Evolutionary conservation across 2,113 vertebrate species (phyloP).

Genomic region (Argyrosomus japonicus): DNA sequence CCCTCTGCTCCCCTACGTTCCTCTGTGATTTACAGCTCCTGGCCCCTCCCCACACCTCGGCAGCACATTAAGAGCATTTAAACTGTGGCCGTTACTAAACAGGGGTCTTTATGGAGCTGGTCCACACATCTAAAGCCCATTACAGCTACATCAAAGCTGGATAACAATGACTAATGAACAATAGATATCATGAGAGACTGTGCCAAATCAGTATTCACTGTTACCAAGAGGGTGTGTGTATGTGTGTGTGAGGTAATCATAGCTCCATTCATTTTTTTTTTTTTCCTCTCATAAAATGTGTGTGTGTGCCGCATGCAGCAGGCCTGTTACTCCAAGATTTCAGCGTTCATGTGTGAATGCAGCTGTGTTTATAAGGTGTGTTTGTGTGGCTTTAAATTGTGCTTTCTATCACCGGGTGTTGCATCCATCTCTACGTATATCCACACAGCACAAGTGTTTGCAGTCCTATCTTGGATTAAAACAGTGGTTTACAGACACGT

Average conservation of each 20-base stretch:
- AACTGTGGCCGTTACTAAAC: conserved; percentile 81
- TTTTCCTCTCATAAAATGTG: conserved; percentile 1
- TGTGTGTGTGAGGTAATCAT: conserved; percentile 44
- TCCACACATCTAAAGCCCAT: conserved; percentile 78
- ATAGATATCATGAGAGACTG: conserved; percentile 78
- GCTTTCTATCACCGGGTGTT: neutral
- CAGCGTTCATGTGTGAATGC: neutral
- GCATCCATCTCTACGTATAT: neutral
- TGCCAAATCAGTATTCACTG: conserved; percentile 75
- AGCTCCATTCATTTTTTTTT: conserved; percentile 55
- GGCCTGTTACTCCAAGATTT: neutral
- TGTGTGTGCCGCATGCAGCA: conserved; percentile 2
- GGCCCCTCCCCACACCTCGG: conserved; percentile 72
- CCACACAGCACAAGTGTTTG: neutral
- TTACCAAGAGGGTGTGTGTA: conserved; percentile 31
- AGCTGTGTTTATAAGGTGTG: neutral
- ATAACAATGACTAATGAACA: conserved; percentile 83
- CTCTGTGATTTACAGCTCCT: conserved; percentile 75
- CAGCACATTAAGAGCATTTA: conserved; percentile 82
- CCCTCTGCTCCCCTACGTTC: neutral
- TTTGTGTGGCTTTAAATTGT: neutral
- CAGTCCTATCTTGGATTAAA: conserved; percentile 35
- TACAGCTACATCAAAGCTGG: conserved; percentile 79
- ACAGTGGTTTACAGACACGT: conserved; percentile 22
- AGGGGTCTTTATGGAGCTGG: conserved; percentile 77